Evolutionary conservation across 2,797 vertebrate genomes (phyloP).

Genomic region (Oophaga sylvatica): DNA sequence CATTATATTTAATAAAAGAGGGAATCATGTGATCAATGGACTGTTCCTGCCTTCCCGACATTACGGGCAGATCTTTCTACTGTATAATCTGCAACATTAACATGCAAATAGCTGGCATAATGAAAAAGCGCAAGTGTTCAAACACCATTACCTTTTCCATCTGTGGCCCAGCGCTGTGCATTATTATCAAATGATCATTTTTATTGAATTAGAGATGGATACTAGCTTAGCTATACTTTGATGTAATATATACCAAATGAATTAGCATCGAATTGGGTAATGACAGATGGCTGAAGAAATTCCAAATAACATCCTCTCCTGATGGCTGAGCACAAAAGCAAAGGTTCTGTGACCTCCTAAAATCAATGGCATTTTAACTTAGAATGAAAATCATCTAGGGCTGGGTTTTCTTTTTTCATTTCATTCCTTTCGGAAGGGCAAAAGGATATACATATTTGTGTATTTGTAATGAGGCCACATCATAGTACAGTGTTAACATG

Average conservation of each 20-base stretch:
- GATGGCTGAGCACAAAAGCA: slow-evolving; percentile 53
- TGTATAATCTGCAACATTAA: slow-evolving; percentile 67
- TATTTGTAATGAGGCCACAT: background rate
- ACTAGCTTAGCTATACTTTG: slow-evolving; percentile 65
- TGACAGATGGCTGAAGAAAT: slow-evolving; percentile 55
- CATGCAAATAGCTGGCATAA: slow-evolving; percentile 65
- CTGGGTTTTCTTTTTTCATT: background rate
- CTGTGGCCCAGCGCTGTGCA: slow-evolving; percentile 64
- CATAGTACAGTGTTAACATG: background rate
- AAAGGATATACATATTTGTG: background rate
- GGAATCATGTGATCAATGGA: slow-evolving; percentile 54
- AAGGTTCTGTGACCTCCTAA: slow-evolving; percentile 44
- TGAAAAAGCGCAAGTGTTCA: slow-evolving; percentile 58
- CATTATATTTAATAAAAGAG: slow-evolving; percentile 64
- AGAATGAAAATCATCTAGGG: slow-evolving; percentile 15
- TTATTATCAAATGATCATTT: slow-evolving; percentile 66
- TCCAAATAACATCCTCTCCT: slow-evolving; percentile 49
- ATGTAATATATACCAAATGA: slow-evolving; percentile 61
- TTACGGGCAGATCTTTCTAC: slow-evolving; percentile 67
- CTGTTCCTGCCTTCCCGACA: slow-evolving; percentile 64
- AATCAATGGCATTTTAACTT: slow-evolving; percentile 41
- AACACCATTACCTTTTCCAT: slow-evolving; percentile 67
- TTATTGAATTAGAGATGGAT: slow-evolving; percentile 66
- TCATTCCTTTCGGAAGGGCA: background rate
- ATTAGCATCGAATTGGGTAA: slow-evolving; percentile 59